phyloP scores from a whole-genome alignment of 2,113 vertebrate species.

The Rhinoptilus africanus region DNA sequence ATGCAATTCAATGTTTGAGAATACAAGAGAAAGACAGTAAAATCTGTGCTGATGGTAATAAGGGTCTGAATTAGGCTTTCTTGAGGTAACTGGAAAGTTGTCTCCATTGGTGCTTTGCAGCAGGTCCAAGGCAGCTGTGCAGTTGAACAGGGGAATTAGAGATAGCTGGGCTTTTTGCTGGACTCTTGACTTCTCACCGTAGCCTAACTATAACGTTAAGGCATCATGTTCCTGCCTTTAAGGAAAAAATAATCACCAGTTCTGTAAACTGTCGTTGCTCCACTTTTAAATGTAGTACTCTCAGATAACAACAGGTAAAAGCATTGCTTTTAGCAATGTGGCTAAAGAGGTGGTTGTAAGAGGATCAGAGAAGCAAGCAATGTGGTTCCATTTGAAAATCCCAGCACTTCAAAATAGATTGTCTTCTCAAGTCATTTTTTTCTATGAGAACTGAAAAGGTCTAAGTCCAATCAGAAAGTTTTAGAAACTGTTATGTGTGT shows the following conservation, averaged over 20 bases:
- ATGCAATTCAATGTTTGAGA: neutral
- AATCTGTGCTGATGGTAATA: neutral
- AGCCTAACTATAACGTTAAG: neutral
- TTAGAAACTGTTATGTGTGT: neutral
- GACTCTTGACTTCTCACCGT: neutral
- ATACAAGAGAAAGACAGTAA: neutral
- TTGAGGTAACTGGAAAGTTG: neutral
- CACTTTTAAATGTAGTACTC: neutral
- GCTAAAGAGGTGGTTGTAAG: neutral
- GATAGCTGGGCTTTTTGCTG: neutral
- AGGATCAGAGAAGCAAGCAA: neutral
- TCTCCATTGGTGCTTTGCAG: neutral
- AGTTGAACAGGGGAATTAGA: neutral
- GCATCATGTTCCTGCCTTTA: neutral
- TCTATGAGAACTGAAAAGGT: neutral
- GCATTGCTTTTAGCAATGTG: neutral
- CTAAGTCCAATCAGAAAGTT: neutral
- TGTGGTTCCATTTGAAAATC: neutral
- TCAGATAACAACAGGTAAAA: neutral
- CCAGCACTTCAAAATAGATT: neutral
- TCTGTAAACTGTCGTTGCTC: neutral
- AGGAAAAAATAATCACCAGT: neutral
- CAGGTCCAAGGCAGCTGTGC: neutral
- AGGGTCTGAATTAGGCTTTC: neutral
- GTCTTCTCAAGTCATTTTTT: neutral